A percentile compares a stretch with the other conserved stretches of the same genome.
These are phyloP conservation scores for Malurus cyaneus DNA, from an alignment of 2,113 vertebrate species.

Conservation along the genomic window DNA sequence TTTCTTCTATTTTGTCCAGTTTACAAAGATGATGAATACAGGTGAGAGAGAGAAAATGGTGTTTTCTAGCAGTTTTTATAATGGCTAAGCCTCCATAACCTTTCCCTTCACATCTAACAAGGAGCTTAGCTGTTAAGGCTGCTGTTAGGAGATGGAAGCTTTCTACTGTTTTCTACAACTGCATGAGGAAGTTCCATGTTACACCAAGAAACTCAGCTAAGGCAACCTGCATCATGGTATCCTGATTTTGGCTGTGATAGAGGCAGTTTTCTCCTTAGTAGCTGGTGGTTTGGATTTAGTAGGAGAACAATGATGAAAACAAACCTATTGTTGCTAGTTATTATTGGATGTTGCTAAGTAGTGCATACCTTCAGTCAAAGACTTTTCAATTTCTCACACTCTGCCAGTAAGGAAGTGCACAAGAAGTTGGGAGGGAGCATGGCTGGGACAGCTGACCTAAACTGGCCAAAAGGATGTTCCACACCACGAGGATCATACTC, in stretches of 20 bases:
- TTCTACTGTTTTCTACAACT: not conserved
- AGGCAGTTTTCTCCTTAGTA: not conserved
- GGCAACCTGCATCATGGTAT: not conserved
- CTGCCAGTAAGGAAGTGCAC: not conserved
- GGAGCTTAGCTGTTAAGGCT: not conserved
- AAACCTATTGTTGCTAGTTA: not conserved
- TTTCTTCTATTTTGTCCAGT: not conserved
- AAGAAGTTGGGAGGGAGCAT: not conserved
- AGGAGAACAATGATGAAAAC: not conserved
- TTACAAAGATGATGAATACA: not conserved
- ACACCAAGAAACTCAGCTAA: not conserved
- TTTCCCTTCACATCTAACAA: not conserved
- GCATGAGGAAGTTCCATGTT: not conserved
- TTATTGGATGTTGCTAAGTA: not conserved
- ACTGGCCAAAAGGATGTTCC: not conserved
- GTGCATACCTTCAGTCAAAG: not conserved
- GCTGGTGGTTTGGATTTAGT: not conserved
- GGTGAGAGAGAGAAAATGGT: not conserved
- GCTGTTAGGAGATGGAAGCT: not conserved
- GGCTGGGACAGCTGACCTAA: not conserved
- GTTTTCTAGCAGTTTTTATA: not conserved
- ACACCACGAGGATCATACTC: not conserved
- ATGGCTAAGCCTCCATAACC: not conserved
- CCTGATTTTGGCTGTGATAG: not conserved
- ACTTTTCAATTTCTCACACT: not conserved